Evolutionary conservation across 2,888 invertebrate species (phyloP).

Genomic region (Antitype chi): DNA sequence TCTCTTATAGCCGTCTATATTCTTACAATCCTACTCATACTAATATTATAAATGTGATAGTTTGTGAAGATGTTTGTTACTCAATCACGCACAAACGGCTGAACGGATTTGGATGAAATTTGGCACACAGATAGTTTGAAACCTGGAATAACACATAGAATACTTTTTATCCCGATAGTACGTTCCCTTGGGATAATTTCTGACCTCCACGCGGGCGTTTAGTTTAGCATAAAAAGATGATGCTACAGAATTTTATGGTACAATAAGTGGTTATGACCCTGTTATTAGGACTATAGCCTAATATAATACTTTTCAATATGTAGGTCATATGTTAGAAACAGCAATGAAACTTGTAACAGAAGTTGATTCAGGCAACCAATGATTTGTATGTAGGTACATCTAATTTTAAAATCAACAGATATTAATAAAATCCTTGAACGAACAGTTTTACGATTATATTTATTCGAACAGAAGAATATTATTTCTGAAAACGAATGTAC

Average conservation of each 20-base stretch:
- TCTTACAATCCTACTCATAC: too few relatives aligned
- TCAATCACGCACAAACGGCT: too few relatives aligned
- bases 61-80: too few relatives aligned
- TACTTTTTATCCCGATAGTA: too few relatives aligned
- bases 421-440: slow-evolving; percentile 66
- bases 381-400: slow-evolving; percentile 20
- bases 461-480: slow-evolving; percentile 68
- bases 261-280: not conserved
- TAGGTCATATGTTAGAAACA: slow-evolving; percentile 6
- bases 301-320: slow-evolving; percentile 7
- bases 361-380: slow-evolving; percentile 58
- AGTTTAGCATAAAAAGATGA: too few relatives aligned
- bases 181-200: too few relatives aligned
- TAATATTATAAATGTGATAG: too few relatives aligned
- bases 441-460: slow-evolving; percentile 72
- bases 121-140: too few relatives aligned
- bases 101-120: too few relatives aligned
- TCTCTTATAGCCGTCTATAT: not conserved
- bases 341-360: slow-evolving; percentile 34
- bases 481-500: slow-evolving; percentile 68
- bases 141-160: too few relatives aligned
- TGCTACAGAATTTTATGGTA: not conserved
- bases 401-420: slow-evolving; percentile 62
- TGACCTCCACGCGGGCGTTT: too few relatives aligned
- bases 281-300: not conserved